phyloP scores from a whole-genome alignment of 2,797 vertebrate species.

The Artibeus jamaicensis region DNA sequence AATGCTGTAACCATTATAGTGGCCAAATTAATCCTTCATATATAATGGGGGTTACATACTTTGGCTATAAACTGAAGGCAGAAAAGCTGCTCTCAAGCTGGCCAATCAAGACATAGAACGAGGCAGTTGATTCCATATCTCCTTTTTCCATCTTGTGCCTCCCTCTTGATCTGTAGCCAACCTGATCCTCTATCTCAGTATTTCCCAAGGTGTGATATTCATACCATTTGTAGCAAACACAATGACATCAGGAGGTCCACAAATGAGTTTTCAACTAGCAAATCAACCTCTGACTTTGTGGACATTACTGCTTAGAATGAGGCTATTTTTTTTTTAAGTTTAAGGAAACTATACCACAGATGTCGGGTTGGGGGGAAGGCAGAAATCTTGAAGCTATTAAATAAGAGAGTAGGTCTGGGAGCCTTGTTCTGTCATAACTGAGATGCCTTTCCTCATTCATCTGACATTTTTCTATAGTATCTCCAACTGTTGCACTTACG shows the following conservation, averaged over 20 bases:
- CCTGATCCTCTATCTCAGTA: neutral
- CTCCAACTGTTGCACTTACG: neutral
- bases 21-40: neutral
- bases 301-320: slow-evolving; percentile 5
- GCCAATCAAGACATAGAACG: neutral
- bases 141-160: neutral
- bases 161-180: neutral
- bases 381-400: neutral
- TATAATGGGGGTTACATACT: too few species aligned
- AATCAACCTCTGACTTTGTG: neutral
- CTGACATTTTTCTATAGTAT: neutral
- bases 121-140: neutral
- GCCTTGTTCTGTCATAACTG: neutral
- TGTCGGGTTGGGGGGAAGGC: neutral
- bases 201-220: neutral
- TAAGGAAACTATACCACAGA: neutral
- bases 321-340: neutral
- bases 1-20: neutral
- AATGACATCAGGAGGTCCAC: neutral
- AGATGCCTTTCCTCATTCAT: neutral
- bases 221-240: neutral
- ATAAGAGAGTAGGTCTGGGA: neutral
- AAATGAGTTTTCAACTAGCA: neutral
- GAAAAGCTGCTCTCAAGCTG: neutral
- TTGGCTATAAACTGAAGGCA: neutral